Percentiles rank a stretch among this genome's conserved stretches.
These are phyloP conservation scores for Phyllostomus hastatus DNA, from an alignment of 2,113 vertebrate species.

Conservation along the genomic window DNA sequence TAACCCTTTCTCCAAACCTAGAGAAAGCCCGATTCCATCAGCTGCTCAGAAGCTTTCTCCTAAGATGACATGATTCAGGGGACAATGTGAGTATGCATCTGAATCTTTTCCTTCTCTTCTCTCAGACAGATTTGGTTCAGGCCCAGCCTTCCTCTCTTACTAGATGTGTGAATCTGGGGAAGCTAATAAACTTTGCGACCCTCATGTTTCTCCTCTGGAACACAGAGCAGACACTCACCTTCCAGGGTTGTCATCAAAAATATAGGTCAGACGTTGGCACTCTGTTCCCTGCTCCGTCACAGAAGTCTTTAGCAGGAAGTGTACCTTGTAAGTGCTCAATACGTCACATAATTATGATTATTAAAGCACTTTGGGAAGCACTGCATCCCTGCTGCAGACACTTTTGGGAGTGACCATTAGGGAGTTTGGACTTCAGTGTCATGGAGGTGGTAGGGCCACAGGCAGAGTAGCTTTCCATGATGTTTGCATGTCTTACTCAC, in stretches of 20 bases:
- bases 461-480: background rate
- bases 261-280: background rate
- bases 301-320: background rate
- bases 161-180: background rate
- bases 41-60: background rate
- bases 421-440: background rate
- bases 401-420: background rate
- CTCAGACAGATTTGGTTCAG: background rate
- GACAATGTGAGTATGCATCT: background rate
- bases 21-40: background rate
- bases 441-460: accelerated
- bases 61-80: background rate
- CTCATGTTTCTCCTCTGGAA: background rate
- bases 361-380: background rate
- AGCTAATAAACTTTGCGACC: background rate
- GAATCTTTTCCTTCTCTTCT: background rate
- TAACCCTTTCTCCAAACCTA: slow-evolving; percentile 54
- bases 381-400: background rate
- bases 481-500: background rate
- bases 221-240: background rate
- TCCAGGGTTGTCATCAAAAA: background rate
- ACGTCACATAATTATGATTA: background rate
- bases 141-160: background rate
- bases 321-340: background rate
- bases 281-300: background rate